Evolutionary conservation across 2,888 invertebrate species (phyloP).

Genomic region (Balanococcus diminutus): DNA sequence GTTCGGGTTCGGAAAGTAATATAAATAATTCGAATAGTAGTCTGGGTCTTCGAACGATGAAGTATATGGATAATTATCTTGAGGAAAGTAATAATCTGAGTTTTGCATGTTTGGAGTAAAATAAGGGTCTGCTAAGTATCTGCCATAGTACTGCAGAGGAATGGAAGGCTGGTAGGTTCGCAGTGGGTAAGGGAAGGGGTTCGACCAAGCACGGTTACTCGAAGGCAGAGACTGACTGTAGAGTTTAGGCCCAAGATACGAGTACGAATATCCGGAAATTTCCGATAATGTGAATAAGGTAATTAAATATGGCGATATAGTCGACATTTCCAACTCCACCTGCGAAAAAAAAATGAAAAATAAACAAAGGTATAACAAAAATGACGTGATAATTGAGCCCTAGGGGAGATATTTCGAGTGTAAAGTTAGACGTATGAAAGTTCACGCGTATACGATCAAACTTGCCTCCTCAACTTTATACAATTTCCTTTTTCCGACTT

Average conservation of each 20-base stretch:
- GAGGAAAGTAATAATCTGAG: constrained; percentile 45
- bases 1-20: no score
- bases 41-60: constrained; percentile 49
- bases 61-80: constrained; percentile 46
- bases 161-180: constrained; percentile 44
- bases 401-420: not conserved
- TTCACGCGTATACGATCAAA: not conserved
- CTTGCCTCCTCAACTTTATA: not conserved
- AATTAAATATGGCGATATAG: constrained; percentile 22
- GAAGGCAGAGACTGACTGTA: constrained; percentile 40
- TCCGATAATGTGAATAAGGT: constrained; percentile 33
- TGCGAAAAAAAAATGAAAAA: not conserved
- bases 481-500: not conserved
- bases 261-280: constrained; percentile 42
- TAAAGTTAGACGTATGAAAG: not conserved
- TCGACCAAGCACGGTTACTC: constrained; percentile 40
- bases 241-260: constrained; percentile 39
- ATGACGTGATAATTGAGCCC: not conserved
- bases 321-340: constrained; percentile 2
- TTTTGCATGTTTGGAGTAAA: constrained; percentile 25
- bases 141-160: constrained; percentile 45
- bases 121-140: constrained; percentile 47
- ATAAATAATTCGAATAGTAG: constrained; percentile 52
- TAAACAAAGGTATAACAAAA: not conserved
- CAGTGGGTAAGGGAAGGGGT: constrained; percentile 34